A percentile compares a stretch with the other conserved stretches of the same genome.
These are phyloP conservation scores for Hemibagrus wyckioides DNA, from an alignment of 2,113 vertebrate genomes.

Conservation along the genomic window DNA sequence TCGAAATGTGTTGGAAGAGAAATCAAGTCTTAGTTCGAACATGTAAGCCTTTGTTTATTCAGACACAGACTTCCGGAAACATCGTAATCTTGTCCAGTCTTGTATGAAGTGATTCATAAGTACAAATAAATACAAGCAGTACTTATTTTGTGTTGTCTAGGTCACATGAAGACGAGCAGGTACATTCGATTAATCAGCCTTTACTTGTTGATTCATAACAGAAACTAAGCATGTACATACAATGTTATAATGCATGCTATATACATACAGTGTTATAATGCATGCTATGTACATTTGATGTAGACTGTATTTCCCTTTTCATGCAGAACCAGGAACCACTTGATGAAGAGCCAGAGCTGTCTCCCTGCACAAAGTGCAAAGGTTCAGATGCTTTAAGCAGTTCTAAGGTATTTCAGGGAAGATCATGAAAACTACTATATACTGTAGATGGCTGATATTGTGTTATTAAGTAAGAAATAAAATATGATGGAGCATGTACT, in stretches of 20 bases:
- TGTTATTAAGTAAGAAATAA: not conserved
- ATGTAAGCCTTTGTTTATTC: conserved; percentile 59
- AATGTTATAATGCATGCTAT: not conserved
- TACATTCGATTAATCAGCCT: conserved; percentile 45
- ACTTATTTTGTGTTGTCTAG: conserved; percentile 52
- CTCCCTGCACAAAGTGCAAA: conserved; percentile 80
- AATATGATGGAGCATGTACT: not conserved
- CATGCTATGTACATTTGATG: not conserved
- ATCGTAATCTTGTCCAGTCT: not conserved
- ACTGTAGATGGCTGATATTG: not conserved
- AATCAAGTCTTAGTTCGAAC: conserved; percentile 67
- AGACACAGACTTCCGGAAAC: not conserved
- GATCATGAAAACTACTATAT: not conserved
- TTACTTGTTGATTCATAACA: not conserved
- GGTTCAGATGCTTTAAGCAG: conserved; percentile 70
- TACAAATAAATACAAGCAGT: not conserved
- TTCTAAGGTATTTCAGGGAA: conserved; percentile 73
- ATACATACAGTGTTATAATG: not conserved
- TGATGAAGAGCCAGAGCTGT: conserved; percentile 56
- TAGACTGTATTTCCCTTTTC: not conserved
- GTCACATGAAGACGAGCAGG: conserved; percentile 70
- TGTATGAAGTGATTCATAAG: not conserved
- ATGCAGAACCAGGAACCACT: conserved; percentile 71
- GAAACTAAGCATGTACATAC: not conserved
- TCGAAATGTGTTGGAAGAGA: conserved; percentile 62